These are phyloP conservation scores for Poeciliopsis gracilis DNA, from an alignment of 2,797 vertebrate species.

Conservation along the genomic window DNA sequence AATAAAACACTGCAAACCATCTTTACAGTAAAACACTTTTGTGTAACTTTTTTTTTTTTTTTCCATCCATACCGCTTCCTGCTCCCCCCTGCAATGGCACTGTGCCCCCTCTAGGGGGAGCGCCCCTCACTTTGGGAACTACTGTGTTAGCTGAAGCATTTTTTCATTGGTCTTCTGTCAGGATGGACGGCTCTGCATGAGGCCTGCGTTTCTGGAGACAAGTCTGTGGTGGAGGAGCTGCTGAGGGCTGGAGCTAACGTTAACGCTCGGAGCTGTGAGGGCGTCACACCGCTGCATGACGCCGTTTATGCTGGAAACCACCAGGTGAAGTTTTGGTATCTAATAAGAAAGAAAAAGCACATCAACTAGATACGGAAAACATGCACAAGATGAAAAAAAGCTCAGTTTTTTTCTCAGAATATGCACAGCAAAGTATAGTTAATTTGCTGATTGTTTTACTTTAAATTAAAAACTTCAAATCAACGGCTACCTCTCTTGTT, in stretches of 20 bases:
- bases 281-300: constrained; percentile 84
- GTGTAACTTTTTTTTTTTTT: no score
- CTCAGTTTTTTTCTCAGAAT: not conserved
- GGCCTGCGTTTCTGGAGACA: constrained; percentile 72
- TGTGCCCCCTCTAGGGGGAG: no score
- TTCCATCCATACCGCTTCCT: no score
- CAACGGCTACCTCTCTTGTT: not conserved
- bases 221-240: constrained; percentile 81
- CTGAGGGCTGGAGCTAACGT: constrained; percentile 84
- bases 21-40: no score
- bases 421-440: not conserved
- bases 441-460: not conserved
- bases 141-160: not conserved
- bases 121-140: no score
- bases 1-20: no score
- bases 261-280: constrained; percentile 74
- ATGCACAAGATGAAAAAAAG: not conserved
- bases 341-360: not conserved
- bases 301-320: constrained; percentile 77
- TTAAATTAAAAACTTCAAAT: not conserved
- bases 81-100: no score
- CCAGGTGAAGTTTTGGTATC: constrained; percentile 76
- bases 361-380: not conserved
- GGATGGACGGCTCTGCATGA: constrained; percentile 90
- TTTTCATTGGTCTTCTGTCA: constrained; percentile 39